phyloP scores from a whole-genome alignment of 2,113 vertebrate genomes.

The Sitta europaea region DNA sequence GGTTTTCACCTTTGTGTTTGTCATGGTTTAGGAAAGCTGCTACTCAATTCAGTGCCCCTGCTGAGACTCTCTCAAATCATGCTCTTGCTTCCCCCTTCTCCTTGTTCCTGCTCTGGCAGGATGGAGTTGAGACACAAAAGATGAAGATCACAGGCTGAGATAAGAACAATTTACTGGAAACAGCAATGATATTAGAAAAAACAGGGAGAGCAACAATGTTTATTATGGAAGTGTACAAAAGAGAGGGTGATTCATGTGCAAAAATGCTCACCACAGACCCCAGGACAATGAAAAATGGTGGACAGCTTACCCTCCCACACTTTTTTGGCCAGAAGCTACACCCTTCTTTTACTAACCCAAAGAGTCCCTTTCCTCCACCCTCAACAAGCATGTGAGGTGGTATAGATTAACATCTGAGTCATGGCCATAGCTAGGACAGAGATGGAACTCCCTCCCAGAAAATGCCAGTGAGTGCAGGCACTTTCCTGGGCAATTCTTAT shows the following conservation, averaged over 20 bases:
- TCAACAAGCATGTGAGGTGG: background rate
- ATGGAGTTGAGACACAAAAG: background rate
- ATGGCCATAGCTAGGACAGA: background rate
- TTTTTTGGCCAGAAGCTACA: background rate
- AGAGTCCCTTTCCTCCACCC: background rate
- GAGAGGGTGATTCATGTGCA: background rate
- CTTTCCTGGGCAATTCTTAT: background rate
- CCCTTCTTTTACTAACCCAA: background rate
- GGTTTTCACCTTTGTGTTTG: background rate
- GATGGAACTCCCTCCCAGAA: background rate
- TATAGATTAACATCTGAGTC: background rate
- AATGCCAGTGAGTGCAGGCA: background rate
- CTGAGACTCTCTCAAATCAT: background rate
- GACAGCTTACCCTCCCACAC: background rate
- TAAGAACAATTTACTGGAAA: background rate
- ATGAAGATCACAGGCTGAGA: background rate
- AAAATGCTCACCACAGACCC: background rate
- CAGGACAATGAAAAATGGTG: background rate
- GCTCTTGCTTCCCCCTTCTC: background rate
- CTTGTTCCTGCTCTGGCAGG: accelerated
- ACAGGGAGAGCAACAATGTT: background rate
- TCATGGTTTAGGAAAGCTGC: background rate
- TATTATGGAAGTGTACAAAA: background rate
- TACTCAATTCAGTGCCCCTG: background rate
- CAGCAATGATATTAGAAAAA: background rate